Evolutionary conservation across 1,140 invertebrate species (phyloP).

Genomic region (Brachystomella parvula): DNA sequence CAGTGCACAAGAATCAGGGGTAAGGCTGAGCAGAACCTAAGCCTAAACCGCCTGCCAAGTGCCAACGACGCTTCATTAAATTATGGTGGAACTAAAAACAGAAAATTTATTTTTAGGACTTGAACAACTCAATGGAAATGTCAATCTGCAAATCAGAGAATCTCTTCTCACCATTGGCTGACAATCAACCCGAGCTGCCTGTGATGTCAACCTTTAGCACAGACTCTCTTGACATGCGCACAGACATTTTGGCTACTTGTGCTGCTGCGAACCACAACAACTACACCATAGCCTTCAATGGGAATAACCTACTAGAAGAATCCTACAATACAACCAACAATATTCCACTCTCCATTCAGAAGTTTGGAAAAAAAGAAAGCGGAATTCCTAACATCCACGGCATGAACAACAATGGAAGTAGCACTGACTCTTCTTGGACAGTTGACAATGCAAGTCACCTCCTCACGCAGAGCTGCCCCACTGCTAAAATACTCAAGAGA

Average conservation of each 20-base stretch:
- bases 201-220: conserved; percentile 67
- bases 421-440: conserved; percentile 23
- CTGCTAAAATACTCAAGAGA: conserved; percentile 10
- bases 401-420: conserved; percentile 19
- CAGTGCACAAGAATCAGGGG: background rate
- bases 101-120: conserved; percentile 44
- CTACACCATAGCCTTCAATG: conserved; percentile 86
- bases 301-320: conserved; percentile 44
- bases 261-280: conserved; percentile 85
- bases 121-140: conserved; percentile 62
- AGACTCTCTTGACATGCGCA: conserved; percentile 72
- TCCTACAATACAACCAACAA: conserved; percentile 20
- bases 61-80: too few relatives aligned
- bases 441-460: conserved; percentile 10
- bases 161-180: conserved; percentile 75
- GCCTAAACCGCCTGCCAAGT: background rate
- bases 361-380: background rate
- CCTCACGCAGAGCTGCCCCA: conserved; percentile 33
- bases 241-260: conserved; percentile 74
- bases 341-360: too few relatives aligned
- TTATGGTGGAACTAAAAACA: background rate
- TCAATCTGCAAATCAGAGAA: conserved; percentile 82
- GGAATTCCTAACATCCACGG: too few relatives aligned
- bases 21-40: background rate
- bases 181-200: conserved; percentile 57